These are phyloP conservation scores for Pomacea canaliculata DNA, from an alignment of 2,888 invertebrate genomes.

Conservation along the genomic window DNA sequence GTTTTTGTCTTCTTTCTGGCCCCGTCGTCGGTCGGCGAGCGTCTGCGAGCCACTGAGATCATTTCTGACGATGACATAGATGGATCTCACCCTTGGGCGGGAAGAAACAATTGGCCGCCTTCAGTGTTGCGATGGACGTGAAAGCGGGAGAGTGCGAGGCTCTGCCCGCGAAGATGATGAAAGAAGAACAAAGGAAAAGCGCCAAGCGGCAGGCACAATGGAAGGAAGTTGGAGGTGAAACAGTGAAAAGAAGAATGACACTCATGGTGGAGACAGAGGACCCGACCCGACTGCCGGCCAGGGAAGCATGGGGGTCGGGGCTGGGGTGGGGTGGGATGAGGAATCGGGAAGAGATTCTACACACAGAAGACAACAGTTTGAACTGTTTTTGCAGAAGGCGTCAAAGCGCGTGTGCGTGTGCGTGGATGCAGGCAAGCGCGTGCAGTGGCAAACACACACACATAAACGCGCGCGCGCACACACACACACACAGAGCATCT, in stretches of 20 bases:
- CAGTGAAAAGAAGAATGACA: too few relatives aligned
- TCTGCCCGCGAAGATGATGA: not conserved
- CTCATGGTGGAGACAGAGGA: not conserved
- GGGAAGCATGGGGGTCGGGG: not conserved
- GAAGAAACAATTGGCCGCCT: not conserved
- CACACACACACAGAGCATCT: not conserved
- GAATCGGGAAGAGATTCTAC: not conserved
- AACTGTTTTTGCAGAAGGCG: not conserved
- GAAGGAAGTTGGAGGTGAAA: not conserved
- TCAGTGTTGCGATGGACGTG: constrained; percentile 1
- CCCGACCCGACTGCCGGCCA: not conserved
- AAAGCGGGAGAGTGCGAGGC: not conserved
- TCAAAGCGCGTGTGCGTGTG: not conserved
- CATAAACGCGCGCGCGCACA: not conserved
- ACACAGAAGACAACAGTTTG: not conserved
- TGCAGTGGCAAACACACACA: not conserved
- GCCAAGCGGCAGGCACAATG: not conserved
- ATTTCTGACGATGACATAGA: constrained; percentile 4
- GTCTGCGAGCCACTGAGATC: constrained; percentile 3
- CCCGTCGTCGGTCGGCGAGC: not conserved
- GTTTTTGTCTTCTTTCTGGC: not conserved
- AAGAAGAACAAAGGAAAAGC: constrained; percentile 1
- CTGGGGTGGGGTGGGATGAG: not conserved
- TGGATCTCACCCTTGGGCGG: constrained; percentile 1
- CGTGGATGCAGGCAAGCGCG: not conserved